Evolutionary conservation across 2,888 invertebrate species (phyloP), one percentile per base, ranked within the genome.

Genomic region (Dynastes maya): DNA sequence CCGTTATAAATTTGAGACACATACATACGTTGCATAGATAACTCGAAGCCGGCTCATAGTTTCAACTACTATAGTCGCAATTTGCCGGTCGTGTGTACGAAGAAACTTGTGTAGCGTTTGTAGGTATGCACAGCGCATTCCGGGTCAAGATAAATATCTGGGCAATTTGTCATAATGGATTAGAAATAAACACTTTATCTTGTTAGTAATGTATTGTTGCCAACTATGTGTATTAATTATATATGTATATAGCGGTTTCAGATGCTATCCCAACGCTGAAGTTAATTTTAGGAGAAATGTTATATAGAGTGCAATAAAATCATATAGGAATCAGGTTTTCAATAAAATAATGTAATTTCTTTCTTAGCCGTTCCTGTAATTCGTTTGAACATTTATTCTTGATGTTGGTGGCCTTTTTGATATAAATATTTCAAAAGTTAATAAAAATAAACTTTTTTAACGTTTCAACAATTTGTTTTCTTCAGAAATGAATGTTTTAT

Each of bases 21-120:
- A 72, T 72, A 72, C 72, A 72, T 61, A 72, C 61, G 72, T 72
- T 72, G 72, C 61, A 72, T 72, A 72, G 72, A 72, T 72, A 72
- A 72, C 72, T 27, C 29, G 49, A 61, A 22, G 11, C 37, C 65
- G 37, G 49, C 72, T 72, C 27, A 27, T 61, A 45, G 72, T 58
- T 40, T 45, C 72, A 11, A 5, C 55, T 2, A 13, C 55, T 55
- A 55, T 16, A n/a, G 55, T 45, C 45, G 45, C 32, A 61, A 37
- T 61, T 72, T 53, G 40, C 61, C 40, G 40, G 16, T 72, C 65
- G 40, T 40, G 65, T 61, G 37, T 68, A 61, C 11, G 72, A 58
- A 58, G 61, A 27, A 37, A 72, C 40, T 40, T 58, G 37, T 37
- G 13, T 11, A 16, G 72, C 22, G 45, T 49, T 16, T 68, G 40